Conservation (phyloP, 2,888 invertebrate species). For the Molorchus minor region DNA sequence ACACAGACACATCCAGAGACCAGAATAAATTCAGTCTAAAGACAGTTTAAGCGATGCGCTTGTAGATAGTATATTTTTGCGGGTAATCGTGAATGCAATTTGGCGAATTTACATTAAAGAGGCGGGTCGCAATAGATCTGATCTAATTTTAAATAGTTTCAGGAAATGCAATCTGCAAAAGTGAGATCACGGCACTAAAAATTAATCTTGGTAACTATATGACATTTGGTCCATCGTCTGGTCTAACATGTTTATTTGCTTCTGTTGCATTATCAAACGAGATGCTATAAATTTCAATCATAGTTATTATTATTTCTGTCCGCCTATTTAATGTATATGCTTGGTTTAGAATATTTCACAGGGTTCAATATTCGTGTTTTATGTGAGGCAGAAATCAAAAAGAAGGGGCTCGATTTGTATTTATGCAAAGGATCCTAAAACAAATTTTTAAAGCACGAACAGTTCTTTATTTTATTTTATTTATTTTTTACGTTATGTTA, state of each 20-base stretch:
- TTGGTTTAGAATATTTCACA: neutral
- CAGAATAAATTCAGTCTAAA: too few species aligned
- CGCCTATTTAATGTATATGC: neutral
- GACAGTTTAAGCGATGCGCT: too few species aligned
- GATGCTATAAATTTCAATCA: slow-evolving; percentile 6
- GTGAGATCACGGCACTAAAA: slow-evolving; percentile 35
- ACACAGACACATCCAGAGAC: too few species aligned
- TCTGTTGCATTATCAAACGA: slow-evolving; percentile 7
- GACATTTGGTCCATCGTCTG: slow-evolving; percentile 14
- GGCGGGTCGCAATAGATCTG: slow-evolving; percentile 20
- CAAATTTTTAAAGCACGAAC: too few species aligned
- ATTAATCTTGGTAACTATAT: slow-evolving; percentile 24
- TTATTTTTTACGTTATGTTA: too few species aligned
- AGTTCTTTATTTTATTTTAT: too few species aligned
- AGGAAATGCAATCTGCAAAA: slow-evolving; percentile 39
- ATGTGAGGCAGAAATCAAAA: too few species aligned
- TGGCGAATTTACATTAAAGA: slow-evolving; percentile 2
- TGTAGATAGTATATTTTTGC: neutral
- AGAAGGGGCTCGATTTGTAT: too few species aligned
- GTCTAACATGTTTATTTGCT: slow-evolving; percentile 25
- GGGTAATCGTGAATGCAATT: too few species aligned
- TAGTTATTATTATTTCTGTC: slow-evolving; percentile 4
- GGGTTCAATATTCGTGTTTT: too few species aligned
- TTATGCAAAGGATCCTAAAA: too few species aligned
- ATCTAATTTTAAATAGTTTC: slow-evolving; percentile 37